Conservation (phyloP, 2,888 invertebrate species). For the Rotaria macrura region DNA sequence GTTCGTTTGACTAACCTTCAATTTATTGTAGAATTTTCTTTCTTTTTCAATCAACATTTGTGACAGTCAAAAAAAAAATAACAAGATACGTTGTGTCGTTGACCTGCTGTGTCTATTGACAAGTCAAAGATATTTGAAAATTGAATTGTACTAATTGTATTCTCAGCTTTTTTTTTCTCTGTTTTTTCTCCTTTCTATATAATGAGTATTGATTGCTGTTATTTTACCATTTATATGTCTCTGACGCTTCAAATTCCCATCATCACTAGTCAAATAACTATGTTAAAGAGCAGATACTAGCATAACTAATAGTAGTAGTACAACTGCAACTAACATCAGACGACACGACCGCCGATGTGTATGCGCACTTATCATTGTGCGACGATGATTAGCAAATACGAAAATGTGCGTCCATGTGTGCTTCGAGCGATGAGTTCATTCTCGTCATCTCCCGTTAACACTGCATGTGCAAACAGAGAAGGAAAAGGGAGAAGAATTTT, state of each 20-base stretch:
- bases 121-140: not conserved
- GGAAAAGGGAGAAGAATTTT: not conserved
- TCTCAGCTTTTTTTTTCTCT: not conserved
- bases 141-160: not conserved
- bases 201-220: not conserved
- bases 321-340: not conserved
- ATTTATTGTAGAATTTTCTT: not conserved
- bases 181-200: not conserved
- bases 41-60: not conserved
- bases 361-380: not conserved
- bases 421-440: not conserved
- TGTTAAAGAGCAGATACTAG: not conserved
- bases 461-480: not conserved
- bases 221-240: not conserved
- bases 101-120: not conserved
- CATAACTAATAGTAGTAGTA: not conserved
- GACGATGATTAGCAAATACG: not conserved
- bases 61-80: not conserved
- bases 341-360: not conserved
- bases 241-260: not conserved
- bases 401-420: not conserved
- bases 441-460: not conserved
- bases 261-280: not conserved
- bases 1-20: not conserved
- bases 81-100: not conserved